Evolutionary conservation across 1,140 invertebrate genomes (phyloP), one percentile per base, ranked within the genome.

Genomic region (Megalopta genalis): DNA sequence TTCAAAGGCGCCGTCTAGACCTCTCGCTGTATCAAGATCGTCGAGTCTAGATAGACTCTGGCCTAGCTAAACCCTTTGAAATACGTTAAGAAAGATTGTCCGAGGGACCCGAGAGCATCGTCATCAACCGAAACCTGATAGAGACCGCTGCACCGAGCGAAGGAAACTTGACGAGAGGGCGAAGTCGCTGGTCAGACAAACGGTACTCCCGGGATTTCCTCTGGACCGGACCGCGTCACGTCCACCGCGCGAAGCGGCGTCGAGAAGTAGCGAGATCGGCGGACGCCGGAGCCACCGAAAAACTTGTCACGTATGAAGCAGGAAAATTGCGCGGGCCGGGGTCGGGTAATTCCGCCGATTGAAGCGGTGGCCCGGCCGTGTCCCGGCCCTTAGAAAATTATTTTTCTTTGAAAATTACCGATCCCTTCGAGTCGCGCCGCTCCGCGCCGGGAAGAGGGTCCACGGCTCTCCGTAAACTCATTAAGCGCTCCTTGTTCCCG

Each of bases 361-460:
- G 73, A 85, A 78, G 54, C 67, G 77, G 49, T 54, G 67, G 68
- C 77, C 42, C 54, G 46, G 59, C 32, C 73, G 63, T 57, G 27
- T 77, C 66, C 88, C 80, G 86, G 87, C 83, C 89, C 88, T 90
- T 91, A 91, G 90, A 90, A 91, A 92, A 91, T 91, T 90, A 91
- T 91, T 90, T 90, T 91, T 91, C 90, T 90, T 92, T 91, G 88
- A 92, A 91, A 90, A 91, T 90, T 84, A 91, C 88, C 89, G 84
- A 85, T 88, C 87, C 88, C 81, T 86, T 80, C 83, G 84, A 85
- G 87, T 25, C 49, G 49, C 70, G 68, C 25, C 64, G 39, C 63
- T 37, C 2, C 3, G 21, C 42, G 37, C 9, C 10, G 60, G 16
- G 60, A 37, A 25, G 18, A 32, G 84, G 72, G 77, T 49, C 52